Evolutionary conservation across 2,113 vertebrate genomes (phyloP).

Genomic region (Xiphophorus maculatus): DNA sequence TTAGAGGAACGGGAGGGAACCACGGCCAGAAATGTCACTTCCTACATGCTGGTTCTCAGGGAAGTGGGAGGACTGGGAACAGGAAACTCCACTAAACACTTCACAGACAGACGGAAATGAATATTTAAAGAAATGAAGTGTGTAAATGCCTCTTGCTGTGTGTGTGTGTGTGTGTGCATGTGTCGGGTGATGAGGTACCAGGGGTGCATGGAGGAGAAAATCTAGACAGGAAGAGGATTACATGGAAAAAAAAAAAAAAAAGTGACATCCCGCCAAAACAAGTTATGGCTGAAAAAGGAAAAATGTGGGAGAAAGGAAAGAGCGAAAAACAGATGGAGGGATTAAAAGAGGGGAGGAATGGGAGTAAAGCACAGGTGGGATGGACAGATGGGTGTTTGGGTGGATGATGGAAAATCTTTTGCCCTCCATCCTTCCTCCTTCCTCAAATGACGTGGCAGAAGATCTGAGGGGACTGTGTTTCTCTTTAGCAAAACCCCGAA

Average conservation of each 20-base stretch:
- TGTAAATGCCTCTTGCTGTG: constrained; percentile 19
- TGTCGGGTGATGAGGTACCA: constrained; percentile 49
- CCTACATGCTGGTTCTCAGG: constrained; percentile 76
- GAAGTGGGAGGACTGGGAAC: constrained; percentile 72
- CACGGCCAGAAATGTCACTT: constrained; percentile 67
- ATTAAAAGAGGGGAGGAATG: constrained; percentile 60
- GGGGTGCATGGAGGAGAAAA: constrained; percentile 43
- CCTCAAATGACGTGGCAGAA: constrained; percentile 73
- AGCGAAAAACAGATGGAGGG: constrained; percentile 76
- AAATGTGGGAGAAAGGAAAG: constrained; percentile 44
- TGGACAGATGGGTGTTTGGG: constrained; percentile 53
- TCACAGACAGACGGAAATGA: constrained; percentile 74
- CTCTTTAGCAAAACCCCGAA: constrained; percentile 61
- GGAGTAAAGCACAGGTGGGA: constrained; percentile 77
- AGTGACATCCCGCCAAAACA: constrained; percentile 47
- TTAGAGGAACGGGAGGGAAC: constrained; percentile 50
- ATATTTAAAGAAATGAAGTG: constrained; percentile 74
- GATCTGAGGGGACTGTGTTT: constrained; percentile 55
- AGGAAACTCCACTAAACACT: constrained; percentile 74
- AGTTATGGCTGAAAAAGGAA: constrained; percentile 57
- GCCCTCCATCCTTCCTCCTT: constrained; percentile 46
- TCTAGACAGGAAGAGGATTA: constrained; percentile 29
- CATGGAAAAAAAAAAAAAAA: constrained; percentile 31
- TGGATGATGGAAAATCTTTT: constrained; percentile 73
- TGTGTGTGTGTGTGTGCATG: neutral